A percentile compares a stretch with the other conserved stretches of the same genome.
Conservation (phyloP, 2,888 invertebrate species). For the Stegophylla sp. region DNA sequence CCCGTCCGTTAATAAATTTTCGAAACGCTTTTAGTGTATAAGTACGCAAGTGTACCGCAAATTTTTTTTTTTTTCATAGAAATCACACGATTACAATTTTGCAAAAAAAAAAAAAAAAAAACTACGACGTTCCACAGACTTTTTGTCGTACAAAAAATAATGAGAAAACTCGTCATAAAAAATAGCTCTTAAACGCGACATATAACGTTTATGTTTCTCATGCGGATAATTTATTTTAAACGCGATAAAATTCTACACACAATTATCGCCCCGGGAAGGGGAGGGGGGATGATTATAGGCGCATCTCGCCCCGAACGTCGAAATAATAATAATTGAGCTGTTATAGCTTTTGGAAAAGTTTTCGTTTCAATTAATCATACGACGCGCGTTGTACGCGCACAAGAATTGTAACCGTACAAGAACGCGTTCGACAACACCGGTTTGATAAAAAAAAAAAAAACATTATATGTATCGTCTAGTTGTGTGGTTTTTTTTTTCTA, state of each 20-base stretch:
- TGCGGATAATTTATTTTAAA: not conserved
- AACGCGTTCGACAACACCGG: not conserved
- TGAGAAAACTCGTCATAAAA: not conserved
- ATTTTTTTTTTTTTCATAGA: not conserved
- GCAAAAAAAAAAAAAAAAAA: slow-evolving; percentile 8
- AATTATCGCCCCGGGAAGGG: not conserved
- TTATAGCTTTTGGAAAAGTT: too few relatives aligned
- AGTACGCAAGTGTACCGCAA: not conserved
- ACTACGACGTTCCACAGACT: not conserved
- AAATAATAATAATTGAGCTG: too few relatives aligned
- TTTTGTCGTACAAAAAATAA: not conserved
- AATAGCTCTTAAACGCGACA: not conserved
- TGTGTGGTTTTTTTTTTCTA: not conserved
- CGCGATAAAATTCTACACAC: not conserved
- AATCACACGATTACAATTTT: slow-evolving; percentile 1
- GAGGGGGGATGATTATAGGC: too few relatives aligned
- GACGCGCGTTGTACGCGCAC: too few relatives aligned
- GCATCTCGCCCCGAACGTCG: too few relatives aligned
- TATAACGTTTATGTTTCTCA: not conserved
- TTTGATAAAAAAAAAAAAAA: not conserved
- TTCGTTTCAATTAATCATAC: too few relatives aligned
- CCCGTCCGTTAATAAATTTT: slow-evolving; percentile 6
- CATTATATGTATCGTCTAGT: too few relatives aligned
- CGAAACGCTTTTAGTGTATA: not conserved
- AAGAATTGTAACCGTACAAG: not conserved